phyloP scores from a whole-genome alignment of 2,888 invertebrate species.

The Drosophila pseudotalamancana region DNA sequence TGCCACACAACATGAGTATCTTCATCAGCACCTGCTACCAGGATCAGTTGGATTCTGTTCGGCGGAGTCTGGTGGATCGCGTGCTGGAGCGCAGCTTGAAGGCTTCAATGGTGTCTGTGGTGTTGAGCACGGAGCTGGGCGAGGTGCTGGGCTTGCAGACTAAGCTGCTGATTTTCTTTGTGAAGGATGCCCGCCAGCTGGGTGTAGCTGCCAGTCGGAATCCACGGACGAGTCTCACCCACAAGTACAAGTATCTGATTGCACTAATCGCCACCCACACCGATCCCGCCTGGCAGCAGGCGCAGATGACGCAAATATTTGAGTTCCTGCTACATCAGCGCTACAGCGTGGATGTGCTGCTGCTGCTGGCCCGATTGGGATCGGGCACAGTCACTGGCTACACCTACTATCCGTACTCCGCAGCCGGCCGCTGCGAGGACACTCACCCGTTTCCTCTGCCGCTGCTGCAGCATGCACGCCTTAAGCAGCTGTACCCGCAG shows the following conservation, averaged over 20 bases:
- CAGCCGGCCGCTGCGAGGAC: constrained; percentile 17
- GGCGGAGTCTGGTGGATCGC: constrained; percentile 6
- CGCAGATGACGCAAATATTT: constrained; percentile 50
- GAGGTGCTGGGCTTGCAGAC: constrained; percentile 6
- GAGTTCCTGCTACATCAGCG: constrained; percentile 39
- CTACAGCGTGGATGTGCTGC: constrained; percentile 47
- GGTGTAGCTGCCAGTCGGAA: not conserved
- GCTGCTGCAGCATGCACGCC: not conserved
- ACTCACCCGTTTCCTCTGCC: constrained; percentile 19
- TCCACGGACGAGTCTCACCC: not conserved
- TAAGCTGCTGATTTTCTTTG: constrained; percentile 41
- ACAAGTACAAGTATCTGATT: constrained; percentile 32
- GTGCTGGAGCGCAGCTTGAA: constrained; percentile 7
- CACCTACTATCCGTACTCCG: constrained; percentile 46
- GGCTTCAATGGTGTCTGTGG: constrained; percentile 16
- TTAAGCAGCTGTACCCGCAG: constrained; percentile 39
- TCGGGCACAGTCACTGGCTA: constrained; percentile 5
- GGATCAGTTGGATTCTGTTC: not conserved
- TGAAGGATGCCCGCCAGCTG: constrained; percentile 28
- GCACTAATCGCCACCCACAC: constrained; percentile 22
- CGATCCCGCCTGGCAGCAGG: not conserved
- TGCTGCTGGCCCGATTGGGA: constrained; percentile 23
- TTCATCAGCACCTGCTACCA: constrained; percentile 29
- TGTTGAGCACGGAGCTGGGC: constrained; percentile 19
- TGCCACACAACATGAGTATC: constrained; percentile 27